Conservation (phyloP, 2,113 vertebrate species). For the Gymnarchus niloticus region DNA sequence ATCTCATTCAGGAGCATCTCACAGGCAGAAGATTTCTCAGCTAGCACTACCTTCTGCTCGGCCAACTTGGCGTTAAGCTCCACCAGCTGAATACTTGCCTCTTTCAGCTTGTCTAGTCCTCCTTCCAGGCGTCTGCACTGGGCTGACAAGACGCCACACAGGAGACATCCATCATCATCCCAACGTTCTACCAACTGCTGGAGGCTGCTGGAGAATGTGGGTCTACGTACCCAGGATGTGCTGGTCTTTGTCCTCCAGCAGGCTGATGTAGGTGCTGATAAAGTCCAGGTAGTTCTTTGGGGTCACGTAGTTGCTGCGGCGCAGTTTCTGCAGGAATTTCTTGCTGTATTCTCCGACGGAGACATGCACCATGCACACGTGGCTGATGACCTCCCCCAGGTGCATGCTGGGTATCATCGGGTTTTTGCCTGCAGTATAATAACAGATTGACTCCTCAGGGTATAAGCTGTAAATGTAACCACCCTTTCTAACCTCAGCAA, state of each 20-base stretch:
- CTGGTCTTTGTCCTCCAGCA: constrained; percentile 81
- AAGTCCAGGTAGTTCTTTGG: constrained; percentile 96
- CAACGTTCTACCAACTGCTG: neutral
- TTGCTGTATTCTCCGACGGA: constrained; percentile 79
- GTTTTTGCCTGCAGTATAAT: constrained; percentile 61
- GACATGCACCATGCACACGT: constrained; percentile 80
- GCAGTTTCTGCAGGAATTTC: constrained; percentile 78
- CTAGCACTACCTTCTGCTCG: constrained; percentile 82
- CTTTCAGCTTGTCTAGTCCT: constrained; percentile 86
- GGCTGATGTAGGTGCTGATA: constrained; percentile 72
- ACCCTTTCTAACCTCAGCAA: too few species aligned
- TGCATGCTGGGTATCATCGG: constrained; percentile 64
- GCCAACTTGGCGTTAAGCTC: constrained; percentile 85
- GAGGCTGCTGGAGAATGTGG: neutral
- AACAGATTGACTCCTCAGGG: neutral
- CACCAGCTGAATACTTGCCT: constrained; percentile 80
- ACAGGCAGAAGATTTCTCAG: constrained; percentile 81
- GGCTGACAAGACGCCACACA: constrained; percentile 49
- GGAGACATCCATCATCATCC: neutral
- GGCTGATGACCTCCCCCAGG: constrained; percentile 60
- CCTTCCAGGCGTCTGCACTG: constrained; percentile 85
- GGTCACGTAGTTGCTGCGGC: constrained; percentile 84
- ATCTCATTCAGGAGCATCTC: constrained; percentile 80
- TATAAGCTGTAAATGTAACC: neutral
- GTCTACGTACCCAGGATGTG: constrained; percentile 69